Conservation (phyloP, 2,888 invertebrate genomes). For the Amphipoea oculea region DNA sequence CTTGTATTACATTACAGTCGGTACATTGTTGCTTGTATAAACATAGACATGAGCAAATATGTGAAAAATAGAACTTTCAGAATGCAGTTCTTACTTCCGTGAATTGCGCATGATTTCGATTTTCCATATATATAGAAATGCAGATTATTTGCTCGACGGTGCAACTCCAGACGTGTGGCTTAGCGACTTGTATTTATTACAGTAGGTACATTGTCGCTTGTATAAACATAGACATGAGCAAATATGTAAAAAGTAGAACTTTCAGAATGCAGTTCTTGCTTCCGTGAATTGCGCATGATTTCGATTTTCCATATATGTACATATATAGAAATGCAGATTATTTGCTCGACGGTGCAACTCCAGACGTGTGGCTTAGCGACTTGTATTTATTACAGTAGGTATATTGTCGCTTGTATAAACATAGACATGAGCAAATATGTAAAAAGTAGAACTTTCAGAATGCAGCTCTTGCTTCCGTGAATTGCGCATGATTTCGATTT, state of each 20-base stretch:
- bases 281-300: constrained; percentile 42
- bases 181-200: constrained; percentile 20
- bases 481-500: constrained; percentile 26
- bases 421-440: constrained; percentile 59
- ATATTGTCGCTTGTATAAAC: constrained; percentile 58
- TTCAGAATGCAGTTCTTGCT: constrained; percentile 34
- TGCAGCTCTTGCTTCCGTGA: constrained; percentile 47
- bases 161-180: too few relatives aligned
- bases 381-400: constrained; percentile 28
- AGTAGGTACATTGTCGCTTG: constrained; percentile 45
- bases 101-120: constrained; percentile 15
- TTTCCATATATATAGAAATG: constrained; percentile 3
- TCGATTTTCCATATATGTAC: constrained; percentile 17
- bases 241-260: constrained; percentile 53
- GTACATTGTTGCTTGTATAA: constrained; percentile 54
- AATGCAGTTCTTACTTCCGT: constrained; percentile 47
- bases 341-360: background rate
- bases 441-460: constrained; percentile 48
- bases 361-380: too few relatives aligned
- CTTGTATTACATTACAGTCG: constrained; percentile 35
- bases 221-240: constrained; percentile 62
- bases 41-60: constrained; percentile 61
- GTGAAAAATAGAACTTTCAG: constrained; percentile 48
- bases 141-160: background rate
- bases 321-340: background rate